Base-by-base conservation (phyloP, 2,888 invertebrate species). In the Stegophylla sp. region DNA sequence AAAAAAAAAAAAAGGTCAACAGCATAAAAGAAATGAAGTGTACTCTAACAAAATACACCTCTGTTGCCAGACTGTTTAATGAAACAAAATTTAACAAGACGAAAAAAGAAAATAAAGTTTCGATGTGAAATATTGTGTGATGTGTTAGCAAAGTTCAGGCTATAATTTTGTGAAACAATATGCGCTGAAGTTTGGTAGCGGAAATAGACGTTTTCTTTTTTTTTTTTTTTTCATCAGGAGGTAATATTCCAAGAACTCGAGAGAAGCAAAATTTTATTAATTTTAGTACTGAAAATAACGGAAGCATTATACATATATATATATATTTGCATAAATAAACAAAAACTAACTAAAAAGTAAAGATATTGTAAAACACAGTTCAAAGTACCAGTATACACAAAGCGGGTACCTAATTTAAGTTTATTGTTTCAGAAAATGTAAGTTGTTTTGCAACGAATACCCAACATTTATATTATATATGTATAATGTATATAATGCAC, bases 231-330 rank as follows among this genome's bases (percentile, higher is more conserved):
- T 34, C 41, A 53, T 66, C 53, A 34, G 48, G 45, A 59, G n/a
- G 77, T 59, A 69, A 77, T 76, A 76, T 76, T 64, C 76, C n/a
- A 59, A 63, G 67, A 51, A 45, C 67, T 77, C 59, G 59, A 59
- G 34, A 23, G 67, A 5, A 51, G 20, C 77, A 48, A 67, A 66
- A 76, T 69, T 59, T 77, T 69, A 77, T 69, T 67, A 77, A 77
- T 77, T 77, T 77, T 45, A 12, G 67, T 23, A 59, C 45, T 34
- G 45, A 45, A 67, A 53, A 34, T 61, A 73, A 26, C n/a, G 59
- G 43, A 61, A 74, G 28, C 20, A 51, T 51, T 34, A 9, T 48
- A 43, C 7, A n/a, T 45, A 15, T 66, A 66, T 45, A 63, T 34
- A 63, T 20, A 41, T 41, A 12, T 1, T 56, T n/a, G n/a, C n/a